Base-by-base conservation (phyloP, 2,113 vertebrate species). In the Odocoileus virginianus region DNA sequence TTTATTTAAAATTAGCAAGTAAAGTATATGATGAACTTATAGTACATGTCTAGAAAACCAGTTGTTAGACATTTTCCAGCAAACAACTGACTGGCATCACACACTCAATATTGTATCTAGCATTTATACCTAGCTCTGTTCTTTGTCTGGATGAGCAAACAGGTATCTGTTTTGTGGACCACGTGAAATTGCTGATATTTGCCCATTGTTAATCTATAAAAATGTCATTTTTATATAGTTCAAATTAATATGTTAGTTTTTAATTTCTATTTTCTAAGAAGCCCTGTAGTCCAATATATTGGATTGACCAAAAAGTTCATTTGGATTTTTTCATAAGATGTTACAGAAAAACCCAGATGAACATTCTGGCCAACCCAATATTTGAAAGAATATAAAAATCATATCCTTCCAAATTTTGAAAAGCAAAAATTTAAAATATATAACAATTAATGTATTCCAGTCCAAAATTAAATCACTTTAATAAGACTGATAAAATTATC, bases 1-100 rank as follows among this genome's bases (percentile, higher is more conserved):
- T 71, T 82, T 90, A 87, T 90, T 92, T 87, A 92, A 92, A 81
- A 92, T 61, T 33, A 83, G 87, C 4, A 89, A 97, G 30, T 76
- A 91, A 89, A 93, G 87, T 71, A 61, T 90, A 76, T 67, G 89
- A 61, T 91, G 71, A 91, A 58, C 6, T 67, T 93, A 47, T 2
- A 88, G 25, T 33, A 89, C 11, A 79, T 57, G 71, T 95, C 82
- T 64, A 85, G 58, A 93, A 96, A 79, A 94, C 27, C 84, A 60
- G 27, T 33, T 89, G 28, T 47, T 95, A 81, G 83, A 43, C 40
- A 85, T 67, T 82, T 74, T 47, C 23, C 54, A 91, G 40, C 14
- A 88, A 2, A 36, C 14, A 54, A 33, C 0, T 43, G 7, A 30
- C 21, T 58, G 21, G 13, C 47, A 58, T 16, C 19, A 21, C 21